A percentile compares a stretch with the other conserved stretches of the same genome.
Conservation (phyloP, 1,140 invertebrate genomes). For the Caenorhabditis remanei region DNA sequence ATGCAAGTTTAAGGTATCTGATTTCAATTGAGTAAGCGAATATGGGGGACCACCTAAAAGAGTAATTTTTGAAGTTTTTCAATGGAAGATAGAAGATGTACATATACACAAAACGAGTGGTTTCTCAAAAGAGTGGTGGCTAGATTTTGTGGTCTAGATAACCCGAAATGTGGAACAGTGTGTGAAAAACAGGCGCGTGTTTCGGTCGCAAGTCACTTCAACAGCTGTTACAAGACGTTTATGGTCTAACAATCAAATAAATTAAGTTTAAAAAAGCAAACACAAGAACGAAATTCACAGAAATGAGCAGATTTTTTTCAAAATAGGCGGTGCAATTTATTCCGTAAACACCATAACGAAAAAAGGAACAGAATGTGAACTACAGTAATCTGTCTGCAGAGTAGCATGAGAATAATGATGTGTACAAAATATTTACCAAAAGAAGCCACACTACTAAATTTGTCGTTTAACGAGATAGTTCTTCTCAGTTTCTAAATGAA, state of each 20-base stretch:
- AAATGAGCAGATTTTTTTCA: neutral
- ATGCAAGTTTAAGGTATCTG: neutral
- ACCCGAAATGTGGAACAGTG: conserved; percentile 52
- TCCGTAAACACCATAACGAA: neutral
- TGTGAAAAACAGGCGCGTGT: conserved; percentile 41
- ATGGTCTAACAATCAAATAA: neutral
- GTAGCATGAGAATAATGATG: neutral
- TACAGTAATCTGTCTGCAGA: neutral
- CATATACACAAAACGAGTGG: neutral
- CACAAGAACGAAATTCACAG: neutral
- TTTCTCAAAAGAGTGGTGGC: conserved; percentile 10
- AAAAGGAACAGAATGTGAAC: neutral
- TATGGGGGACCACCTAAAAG: neutral
- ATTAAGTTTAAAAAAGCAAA: neutral
- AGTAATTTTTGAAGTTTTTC: conserved; percentile 47
- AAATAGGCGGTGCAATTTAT: conserved; percentile 8
- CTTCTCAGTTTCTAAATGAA: no score
- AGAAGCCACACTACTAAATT: neutral
- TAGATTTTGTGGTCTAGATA: conserved; percentile 52
- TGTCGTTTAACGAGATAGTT: no score
- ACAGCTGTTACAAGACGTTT: conserved; percentile 15
- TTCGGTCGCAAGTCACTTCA: neutral
- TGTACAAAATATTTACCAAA: neutral
- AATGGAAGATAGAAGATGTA: neutral
- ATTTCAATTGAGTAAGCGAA: conserved; percentile 1